Percentiles rank a stretch among this genome's conserved stretches.
Evolutionary conservation across 2,888 invertebrate genomes (phyloP).

Genomic region (Camptogramma bilineatum): DNA sequence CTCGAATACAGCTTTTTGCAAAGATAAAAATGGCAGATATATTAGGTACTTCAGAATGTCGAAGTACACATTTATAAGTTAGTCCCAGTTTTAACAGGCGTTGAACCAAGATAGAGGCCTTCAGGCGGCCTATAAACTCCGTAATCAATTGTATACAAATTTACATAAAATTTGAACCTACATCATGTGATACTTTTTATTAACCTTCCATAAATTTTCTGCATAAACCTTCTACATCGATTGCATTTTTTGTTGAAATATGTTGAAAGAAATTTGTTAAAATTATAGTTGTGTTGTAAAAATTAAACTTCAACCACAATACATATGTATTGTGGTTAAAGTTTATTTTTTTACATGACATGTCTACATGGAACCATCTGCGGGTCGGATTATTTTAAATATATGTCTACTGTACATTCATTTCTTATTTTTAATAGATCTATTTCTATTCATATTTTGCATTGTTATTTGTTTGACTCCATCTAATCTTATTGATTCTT

Average conservation of each 20-base stretch:
- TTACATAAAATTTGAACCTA: background rate
- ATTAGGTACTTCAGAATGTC: too few relatives aligned
- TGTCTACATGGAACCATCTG: background rate
- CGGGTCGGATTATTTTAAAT: background rate
- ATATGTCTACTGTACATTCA: background rate
- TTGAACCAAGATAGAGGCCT: too few relatives aligned
- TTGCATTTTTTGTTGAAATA: too few relatives aligned
- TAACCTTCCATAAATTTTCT: background rate
- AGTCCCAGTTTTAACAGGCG: too few relatives aligned
- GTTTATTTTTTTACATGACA: too few relatives aligned
- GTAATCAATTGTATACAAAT: background rate
- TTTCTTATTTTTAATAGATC: conserved; percentile 6
- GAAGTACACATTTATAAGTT: too few relatives aligned
- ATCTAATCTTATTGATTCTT: conserved; percentile 6
- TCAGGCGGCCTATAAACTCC: background rate
- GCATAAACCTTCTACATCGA: background rate
- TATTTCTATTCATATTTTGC: conserved; percentile 1
- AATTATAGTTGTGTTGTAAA: too few relatives aligned
- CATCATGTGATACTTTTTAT: background rate
- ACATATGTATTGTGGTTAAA: too few relatives aligned
- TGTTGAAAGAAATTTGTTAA: too few relatives aligned
- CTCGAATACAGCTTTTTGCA: too few relatives aligned
- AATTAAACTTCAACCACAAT: too few relatives aligned
- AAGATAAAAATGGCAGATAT: too few relatives aligned
- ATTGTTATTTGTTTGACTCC: conserved; percentile 9